phyloP scores from a whole-genome alignment of 2,797 vertebrate genomes.

The Orientallactaga sibirica region DNA sequence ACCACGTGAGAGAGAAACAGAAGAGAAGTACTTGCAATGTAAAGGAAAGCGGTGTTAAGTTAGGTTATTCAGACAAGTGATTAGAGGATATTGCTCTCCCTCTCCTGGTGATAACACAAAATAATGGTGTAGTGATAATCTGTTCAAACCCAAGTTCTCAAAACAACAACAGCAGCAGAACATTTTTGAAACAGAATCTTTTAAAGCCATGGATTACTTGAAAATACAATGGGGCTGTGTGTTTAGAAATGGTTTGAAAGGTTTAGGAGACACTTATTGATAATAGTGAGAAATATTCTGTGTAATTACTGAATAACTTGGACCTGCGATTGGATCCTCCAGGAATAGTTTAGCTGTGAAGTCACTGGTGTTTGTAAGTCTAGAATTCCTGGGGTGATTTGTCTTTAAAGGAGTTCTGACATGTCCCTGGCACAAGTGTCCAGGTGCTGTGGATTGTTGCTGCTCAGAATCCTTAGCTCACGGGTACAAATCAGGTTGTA shows the following conservation, averaged over 20 bases:
- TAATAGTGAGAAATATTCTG: conserved; percentile 84
- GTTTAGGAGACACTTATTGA: conserved; percentile 81
- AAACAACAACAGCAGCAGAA: neutral
- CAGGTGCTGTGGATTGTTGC: conserved; percentile 84
- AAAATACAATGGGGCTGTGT: conserved; percentile 74
- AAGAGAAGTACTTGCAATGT: neutral
- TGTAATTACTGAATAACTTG: conserved; percentile 84
- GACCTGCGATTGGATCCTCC: conserved; percentile 81
- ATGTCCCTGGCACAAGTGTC: conserved; percentile 84
- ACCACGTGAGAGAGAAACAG: neutral
- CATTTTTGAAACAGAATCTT: conserved; percentile 36
- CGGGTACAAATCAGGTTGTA: conserved; percentile 86
- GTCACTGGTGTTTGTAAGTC: conserved; percentile 82
- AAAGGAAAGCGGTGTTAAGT: neutral
- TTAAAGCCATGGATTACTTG: conserved; percentile 62
- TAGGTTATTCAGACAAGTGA: neutral
- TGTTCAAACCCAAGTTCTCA: neutral
- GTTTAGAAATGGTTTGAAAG: conserved; percentile 79
- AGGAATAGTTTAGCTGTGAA: conserved; percentile 84
- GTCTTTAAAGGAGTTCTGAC: conserved; percentile 86
- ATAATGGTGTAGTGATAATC: neutral
- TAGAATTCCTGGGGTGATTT: conserved; percentile 85
- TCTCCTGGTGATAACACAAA: neutral
- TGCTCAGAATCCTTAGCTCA: conserved; percentile 85
- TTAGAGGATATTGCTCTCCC: neutral